A percentile compares a stretch with the other conserved stretches of the same genome.
Evolutionary conservation across 2,888 invertebrate species (phyloP).

Genomic region (Stegophylla sp.): DNA sequence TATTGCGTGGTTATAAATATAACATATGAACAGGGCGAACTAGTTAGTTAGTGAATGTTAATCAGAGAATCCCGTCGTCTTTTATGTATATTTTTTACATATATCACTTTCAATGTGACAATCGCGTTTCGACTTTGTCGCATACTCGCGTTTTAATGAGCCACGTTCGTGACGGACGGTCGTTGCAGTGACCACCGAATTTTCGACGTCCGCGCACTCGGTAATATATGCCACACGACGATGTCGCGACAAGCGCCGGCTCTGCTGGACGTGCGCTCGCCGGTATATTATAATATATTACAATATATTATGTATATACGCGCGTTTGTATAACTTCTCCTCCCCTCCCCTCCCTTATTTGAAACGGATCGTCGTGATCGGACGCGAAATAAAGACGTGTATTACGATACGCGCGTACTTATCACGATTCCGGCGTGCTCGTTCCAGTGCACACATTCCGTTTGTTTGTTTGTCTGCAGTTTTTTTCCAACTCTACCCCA

Average conservation of each 20-base stretch:
- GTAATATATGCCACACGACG: too few relatives aligned
- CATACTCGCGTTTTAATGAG: conserved; percentile 26
- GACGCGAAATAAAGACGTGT: conserved; percentile 56
- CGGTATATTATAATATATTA: too few relatives aligned
- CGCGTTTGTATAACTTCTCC: conserved; percentile 1
- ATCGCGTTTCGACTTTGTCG: neutral
- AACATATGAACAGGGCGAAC: neutral
- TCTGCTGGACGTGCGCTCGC: too few relatives aligned
- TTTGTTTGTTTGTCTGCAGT: neutral
- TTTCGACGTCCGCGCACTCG: conserved; percentile 15
- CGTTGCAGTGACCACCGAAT: too few relatives aligned
- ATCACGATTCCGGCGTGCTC: conserved; percentile 39
- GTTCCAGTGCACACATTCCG: conserved; percentile 23
- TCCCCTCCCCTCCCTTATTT: conserved; percentile 17
- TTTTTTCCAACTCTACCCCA: neutral
- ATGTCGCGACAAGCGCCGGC: too few relatives aligned
- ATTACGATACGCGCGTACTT: conserved; percentile 30
- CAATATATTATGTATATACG: neutral
- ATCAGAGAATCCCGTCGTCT: neutral
- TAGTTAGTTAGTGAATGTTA: conserved; percentile 36
- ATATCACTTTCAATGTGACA: neutral
- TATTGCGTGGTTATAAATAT: neutral
- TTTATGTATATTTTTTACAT: too few relatives aligned
- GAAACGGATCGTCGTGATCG: conserved; percentile 42
- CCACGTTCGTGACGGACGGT: conserved; percentile 34